Conservation (phyloP, 2,888 invertebrate genomes). For the Scelioninae gen. 1 region DNA sequence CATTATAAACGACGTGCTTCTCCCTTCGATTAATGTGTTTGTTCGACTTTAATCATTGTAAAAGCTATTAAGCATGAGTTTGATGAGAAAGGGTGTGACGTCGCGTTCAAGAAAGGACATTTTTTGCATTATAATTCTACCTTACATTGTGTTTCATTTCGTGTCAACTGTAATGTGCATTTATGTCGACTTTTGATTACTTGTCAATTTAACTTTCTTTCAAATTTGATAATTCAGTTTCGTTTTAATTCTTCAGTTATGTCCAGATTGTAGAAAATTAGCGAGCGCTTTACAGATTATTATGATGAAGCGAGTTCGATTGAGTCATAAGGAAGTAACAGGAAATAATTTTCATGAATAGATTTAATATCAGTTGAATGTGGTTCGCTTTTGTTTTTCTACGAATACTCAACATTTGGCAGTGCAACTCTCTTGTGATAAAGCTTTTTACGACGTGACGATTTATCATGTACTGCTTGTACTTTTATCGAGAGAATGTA, state of each 20-base stretch:
- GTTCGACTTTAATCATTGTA: conserved; percentile 10
- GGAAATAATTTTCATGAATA: background rate
- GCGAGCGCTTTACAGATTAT: too few species aligned
- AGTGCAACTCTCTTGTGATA: conserved; percentile 32
- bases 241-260: too few species aligned
- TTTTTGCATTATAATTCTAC: background rate
- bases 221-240: too few species aligned
- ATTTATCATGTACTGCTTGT: conserved; percentile 29
- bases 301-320: too few species aligned
- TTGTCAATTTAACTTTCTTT: too few species aligned
- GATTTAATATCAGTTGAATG: conserved; percentile 16
- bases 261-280: too few species aligned
- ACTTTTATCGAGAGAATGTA: conserved; percentile 34
- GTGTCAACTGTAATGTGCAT: background rate
- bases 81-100: conserved; percentile 25
- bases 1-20: background rate
- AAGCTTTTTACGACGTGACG: conserved; percentile 27
- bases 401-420: conserved; percentile 7
- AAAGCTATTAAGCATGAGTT: conserved; percentile 12
- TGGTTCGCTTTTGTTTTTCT: conserved; percentile 23
- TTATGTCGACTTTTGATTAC: background rate
- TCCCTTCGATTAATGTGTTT: conserved; percentile 17
- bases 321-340: background rate
- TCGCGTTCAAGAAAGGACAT: background rate
- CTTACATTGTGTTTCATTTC: background rate